phyloP scores from a whole-genome alignment of 2,888 invertebrate genomes.

The Synanthedon formicaeformis region DNA sequence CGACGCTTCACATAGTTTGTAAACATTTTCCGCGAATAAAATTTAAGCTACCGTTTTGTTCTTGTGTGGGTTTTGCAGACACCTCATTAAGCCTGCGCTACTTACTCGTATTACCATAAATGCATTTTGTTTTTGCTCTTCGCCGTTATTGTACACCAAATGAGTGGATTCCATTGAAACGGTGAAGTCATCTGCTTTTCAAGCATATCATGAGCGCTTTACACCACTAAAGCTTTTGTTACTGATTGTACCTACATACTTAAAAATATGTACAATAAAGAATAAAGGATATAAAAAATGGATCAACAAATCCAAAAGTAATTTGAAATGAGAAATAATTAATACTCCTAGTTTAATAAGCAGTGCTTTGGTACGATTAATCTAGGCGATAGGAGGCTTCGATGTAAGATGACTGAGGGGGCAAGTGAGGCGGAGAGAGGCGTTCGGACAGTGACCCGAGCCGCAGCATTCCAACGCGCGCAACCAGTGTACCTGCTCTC shows the following conservation, averaged over 20 bases:
- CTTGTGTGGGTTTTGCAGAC: conserved; percentile 50
- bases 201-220: no score
- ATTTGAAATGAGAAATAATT: conserved; percentile 3
- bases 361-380: conserved; percentile 42
- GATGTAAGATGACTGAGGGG: conserved; percentile 39
- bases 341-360: conserved; percentile 26
- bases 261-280: no score
- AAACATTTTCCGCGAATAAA: conserved; percentile 46
- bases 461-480: conserved; percentile 55
- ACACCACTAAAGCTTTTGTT: no score
- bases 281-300: no score
- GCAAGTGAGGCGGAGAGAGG: conserved; percentile 24
- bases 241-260: no score
- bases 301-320: background rate
- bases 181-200: no score
- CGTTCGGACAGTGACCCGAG: conserved; percentile 58
- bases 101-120: conserved; percentile 28
- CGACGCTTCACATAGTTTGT: conserved; percentile 35
- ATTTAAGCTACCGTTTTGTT: conserved; percentile 61
- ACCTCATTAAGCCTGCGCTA: conserved; percentile 28
- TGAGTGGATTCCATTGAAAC: conserved; percentile 20
- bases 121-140: conserved; percentile 24
- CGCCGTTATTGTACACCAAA: conserved; percentile 15
- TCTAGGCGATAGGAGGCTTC: conserved; percentile 57
- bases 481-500: conserved; percentile 53